A percentile compares a stretch with the other conserved stretches of the same genome.
Conservation (phyloP, 2,797 vertebrate genomes). For the Hippocampus kuda region DNA sequence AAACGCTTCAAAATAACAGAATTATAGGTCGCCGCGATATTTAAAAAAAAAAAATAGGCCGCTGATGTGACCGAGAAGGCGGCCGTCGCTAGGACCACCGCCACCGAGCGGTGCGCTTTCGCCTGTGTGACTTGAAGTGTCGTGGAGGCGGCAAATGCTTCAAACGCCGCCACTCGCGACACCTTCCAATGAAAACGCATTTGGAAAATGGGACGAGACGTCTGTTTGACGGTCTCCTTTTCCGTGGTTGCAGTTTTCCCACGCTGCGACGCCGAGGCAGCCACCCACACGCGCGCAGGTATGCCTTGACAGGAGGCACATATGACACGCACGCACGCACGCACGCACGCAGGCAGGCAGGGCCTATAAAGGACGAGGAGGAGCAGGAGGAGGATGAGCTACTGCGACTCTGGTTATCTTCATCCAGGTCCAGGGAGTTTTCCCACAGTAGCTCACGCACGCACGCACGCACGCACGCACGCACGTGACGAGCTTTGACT, state of each 20-base stretch:
- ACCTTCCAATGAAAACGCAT: not conserved
- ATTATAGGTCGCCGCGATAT: too few relatives aligned
- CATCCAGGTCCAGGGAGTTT: slow-evolving; percentile 41
- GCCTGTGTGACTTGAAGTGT: not conserved
- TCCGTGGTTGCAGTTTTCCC: not conserved
- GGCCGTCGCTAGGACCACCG: not conserved
- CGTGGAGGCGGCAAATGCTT: too few relatives aligned
- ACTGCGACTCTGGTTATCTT: slow-evolving; percentile 62
- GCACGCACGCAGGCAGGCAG: slow-evolving; percentile 17
- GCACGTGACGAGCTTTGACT: not conserved
- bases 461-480: not conserved
- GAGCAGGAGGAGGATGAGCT: slow-evolving; percentile 39
- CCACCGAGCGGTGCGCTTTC: not conserved
- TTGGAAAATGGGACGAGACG: not conserved
- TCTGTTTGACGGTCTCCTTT: not conserved
- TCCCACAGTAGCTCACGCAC: slow-evolving; percentile 29
- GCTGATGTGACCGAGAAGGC: not conserved
- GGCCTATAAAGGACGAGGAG: slow-evolving; percentile 46
- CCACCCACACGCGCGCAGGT: slow-evolving; percentile 12
- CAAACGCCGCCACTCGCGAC: not conserved
- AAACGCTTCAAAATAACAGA: not conserved
- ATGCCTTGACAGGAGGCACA: slow-evolving; percentile 19
- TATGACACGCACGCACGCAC: slow-evolving; percentile 12
- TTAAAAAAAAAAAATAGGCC: not conserved
- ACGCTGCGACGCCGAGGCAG: not conserved